Conservation (phyloP, 2,113 vertebrate species). For the Chaetura pelagica region DNA sequence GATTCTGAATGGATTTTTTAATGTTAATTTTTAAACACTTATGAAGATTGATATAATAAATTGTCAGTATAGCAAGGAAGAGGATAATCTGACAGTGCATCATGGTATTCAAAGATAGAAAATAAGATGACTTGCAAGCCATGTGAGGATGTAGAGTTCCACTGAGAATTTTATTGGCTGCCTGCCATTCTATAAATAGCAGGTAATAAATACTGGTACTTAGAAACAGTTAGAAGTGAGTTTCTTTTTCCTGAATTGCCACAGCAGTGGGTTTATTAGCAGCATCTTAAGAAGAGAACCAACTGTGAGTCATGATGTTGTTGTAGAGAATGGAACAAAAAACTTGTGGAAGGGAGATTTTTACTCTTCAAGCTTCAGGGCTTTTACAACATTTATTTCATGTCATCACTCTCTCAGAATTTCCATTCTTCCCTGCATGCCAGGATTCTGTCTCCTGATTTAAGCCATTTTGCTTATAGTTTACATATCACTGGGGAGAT, state of each 20-base stretch:
- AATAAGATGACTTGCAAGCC: slow-evolving; percentile 2
- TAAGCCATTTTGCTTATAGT: not conserved
- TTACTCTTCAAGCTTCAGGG: not conserved
- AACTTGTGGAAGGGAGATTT: not conserved
- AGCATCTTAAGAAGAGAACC: not conserved
- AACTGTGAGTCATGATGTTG: not conserved
- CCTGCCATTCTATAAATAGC: slow-evolving; percentile 43
- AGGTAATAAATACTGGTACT: slow-evolving; percentile 20
- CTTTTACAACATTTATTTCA: not conserved
- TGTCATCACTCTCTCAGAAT: not conserved
- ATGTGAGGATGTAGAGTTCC: not conserved
- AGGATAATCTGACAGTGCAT: slow-evolving; percentile 22
- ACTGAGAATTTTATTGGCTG: slow-evolving; percentile 28
- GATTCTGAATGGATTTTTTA: not conserved
- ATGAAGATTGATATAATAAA: slow-evolving; percentile 23
- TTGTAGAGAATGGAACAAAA: not conserved
- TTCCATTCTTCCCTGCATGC: not conserved
- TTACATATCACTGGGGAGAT: not conserved
- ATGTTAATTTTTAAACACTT: slow-evolving; percentile 12
- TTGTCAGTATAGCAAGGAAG: not conserved
- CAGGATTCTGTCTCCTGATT: not conserved
- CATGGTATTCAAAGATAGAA: slow-evolving; percentile 3
- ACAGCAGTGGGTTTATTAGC: not conserved
- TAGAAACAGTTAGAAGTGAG: slow-evolving; percentile 10
- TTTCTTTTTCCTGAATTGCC: not conserved